Percentiles rank a stretch among this genome's conserved stretches.
Conservation (phyloP, 92 coral and sea anemone genomes). For the Paramuricea clavata region DNA sequence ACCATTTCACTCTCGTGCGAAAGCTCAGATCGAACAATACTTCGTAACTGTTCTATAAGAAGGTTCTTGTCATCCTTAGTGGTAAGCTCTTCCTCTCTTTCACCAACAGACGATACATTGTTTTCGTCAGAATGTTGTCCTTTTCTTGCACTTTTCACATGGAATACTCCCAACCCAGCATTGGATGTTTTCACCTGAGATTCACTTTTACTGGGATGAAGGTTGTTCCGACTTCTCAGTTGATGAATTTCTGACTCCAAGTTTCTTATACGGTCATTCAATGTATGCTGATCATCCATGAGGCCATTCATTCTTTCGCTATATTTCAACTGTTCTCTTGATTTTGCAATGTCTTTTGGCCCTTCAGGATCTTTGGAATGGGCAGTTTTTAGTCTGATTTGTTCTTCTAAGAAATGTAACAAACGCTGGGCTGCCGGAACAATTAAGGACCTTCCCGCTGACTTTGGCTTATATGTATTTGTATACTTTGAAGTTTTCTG, state of each 20-base stretch:
- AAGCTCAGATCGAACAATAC: conserved; percentile 13
- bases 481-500: not conserved
- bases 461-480: not conserved
- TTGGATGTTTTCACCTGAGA: not conserved
- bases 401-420: conserved; percentile 19
- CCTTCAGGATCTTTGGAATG: not conserved
- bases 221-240: not conserved
- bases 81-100: not conserved
- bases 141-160: too few species aligned
- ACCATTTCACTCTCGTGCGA: not conserved
- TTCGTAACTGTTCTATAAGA: conserved; percentile 15
- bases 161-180: too few species aligned
- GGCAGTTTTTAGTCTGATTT: not conserved
- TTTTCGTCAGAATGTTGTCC: too few species aligned
- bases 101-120: not conserved
- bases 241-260: conserved; percentile 6
- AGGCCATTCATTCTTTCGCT: not conserved
- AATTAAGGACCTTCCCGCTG: not conserved
- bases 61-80: not conserved
- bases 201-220: not conserved
- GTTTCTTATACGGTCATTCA: conserved; percentile 19
- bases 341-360: not conserved
- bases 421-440: conserved; percentile 30
- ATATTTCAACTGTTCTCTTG: not conserved
- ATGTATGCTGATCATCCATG: not conserved